A percentile compares a stretch with the other conserved stretches of the same genome.
phyloP scores from a whole-genome alignment of 2,888 invertebrate species.

The Drosophila paucipuncta region DNA sequence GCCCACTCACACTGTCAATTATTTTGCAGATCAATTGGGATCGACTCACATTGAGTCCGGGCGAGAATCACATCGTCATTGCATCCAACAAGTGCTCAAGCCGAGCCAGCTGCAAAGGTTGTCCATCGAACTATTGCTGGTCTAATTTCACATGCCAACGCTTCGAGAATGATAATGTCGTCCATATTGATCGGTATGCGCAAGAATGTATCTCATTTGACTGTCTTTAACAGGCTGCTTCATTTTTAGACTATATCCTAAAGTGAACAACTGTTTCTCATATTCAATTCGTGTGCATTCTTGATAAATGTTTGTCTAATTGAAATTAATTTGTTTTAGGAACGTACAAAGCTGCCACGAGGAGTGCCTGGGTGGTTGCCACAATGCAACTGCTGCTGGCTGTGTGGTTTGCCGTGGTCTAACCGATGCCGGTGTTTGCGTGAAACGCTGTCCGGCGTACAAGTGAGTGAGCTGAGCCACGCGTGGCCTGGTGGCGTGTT shows the following conservation, averaged over 20 bases:
- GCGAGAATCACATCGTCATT: constrained; percentile 75
- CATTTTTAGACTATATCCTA: not conserved
- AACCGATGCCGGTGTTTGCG: constrained; percentile 87
- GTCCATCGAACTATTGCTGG: constrained; percentile 82
- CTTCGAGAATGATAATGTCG: constrained; percentile 80
- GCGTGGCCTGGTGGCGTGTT: constrained; percentile 2
- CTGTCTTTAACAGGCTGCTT: not conserved
- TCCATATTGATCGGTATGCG: constrained; percentile 65
- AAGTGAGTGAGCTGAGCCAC: constrained; percentile 86
- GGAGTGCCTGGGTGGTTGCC: constrained; percentile 93
- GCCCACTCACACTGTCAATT: not conserved
- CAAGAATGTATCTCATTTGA: not conserved
- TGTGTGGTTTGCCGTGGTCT: constrained; percentile 90
- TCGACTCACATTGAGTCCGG: constrained; percentile 75
- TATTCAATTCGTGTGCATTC: not conserved
- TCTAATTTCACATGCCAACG: constrained; percentile 81
- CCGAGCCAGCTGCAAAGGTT: constrained; percentile 72
- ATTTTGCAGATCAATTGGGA: constrained; percentile 81
- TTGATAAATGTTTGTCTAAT: not conserved
- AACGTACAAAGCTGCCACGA: constrained; percentile 87
- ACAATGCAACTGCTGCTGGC: constrained; percentile 83
- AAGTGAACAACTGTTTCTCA: not conserved
- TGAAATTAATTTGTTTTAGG: constrained; percentile 38
- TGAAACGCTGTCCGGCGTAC: constrained; percentile 88
- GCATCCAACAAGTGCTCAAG: constrained; percentile 57